Conservation (phyloP, 2,797 vertebrate species). For the Pseudomugil tenellus region DNA sequence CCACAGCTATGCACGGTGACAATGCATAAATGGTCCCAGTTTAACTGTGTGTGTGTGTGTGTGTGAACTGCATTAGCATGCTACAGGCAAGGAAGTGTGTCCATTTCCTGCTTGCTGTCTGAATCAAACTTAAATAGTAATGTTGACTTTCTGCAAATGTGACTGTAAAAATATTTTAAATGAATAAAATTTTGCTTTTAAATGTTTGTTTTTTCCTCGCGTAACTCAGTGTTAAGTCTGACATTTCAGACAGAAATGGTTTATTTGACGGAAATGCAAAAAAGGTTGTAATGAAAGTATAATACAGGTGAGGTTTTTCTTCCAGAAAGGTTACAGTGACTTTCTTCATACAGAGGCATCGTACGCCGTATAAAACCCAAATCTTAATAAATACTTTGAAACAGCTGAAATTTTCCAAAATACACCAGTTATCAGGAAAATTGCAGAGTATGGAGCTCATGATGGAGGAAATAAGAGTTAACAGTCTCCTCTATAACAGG, state of each 20-base stretch:
- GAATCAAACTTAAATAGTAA: background rate
- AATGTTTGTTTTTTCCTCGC: background rate
- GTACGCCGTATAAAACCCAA: no score
- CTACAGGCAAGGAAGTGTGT: background rate
- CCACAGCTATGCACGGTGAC: background rate
- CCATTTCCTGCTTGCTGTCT: constrained; percentile 1
- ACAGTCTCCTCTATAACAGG: background rate
- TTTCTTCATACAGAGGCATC: no score
- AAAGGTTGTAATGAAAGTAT: background rate
- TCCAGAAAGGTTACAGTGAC: no score
- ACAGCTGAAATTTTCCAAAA: background rate
- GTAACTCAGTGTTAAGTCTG: background rate
- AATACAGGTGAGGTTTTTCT: background rate
- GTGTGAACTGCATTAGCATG: background rate
- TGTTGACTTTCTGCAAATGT: constrained; percentile 2
- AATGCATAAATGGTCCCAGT: background rate
- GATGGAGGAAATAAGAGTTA: no score
- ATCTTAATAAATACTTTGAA: no score
- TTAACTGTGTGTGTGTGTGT: no score
- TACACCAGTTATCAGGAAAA: no score
- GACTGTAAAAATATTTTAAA: constrained; percentile 34
- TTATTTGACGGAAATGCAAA: background rate
- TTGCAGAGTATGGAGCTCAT: no score
- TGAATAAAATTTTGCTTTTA: constrained; percentile 43
- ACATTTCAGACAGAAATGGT: background rate